These are phyloP conservation scores for Hypsopygia costalis DNA, from an alignment of 2,888 invertebrate genomes.

Conservation along the genomic window DNA sequence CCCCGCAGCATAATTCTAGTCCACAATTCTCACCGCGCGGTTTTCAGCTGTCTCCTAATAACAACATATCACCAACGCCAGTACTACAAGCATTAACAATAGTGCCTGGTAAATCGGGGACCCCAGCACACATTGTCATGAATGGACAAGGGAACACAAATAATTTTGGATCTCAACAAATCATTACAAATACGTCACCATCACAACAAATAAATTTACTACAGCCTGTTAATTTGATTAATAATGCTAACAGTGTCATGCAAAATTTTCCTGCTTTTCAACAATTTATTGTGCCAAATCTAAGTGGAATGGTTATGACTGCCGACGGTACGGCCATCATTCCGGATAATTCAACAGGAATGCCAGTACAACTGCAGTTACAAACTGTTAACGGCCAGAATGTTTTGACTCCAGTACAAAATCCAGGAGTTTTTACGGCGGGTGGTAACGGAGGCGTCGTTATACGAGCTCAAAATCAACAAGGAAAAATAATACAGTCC, in stretches of 20 bases:
- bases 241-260: conserved; percentile 84
- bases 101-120: conserved; percentile 87
- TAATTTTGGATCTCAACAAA: conserved; percentile 84
- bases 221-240: conserved; percentile 91
- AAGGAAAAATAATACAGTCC: conserved; percentile 85
- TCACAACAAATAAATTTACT: conserved; percentile 85
- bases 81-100: conserved; percentile 89
- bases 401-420: conserved; percentile 87
- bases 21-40: conserved; percentile 86
- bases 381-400: conserved; percentile 91
- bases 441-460: conserved; percentile 89
- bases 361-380: conserved; percentile 87
- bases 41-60: conserved; percentile 87
- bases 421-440: conserved; percentile 82
- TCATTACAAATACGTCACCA: conserved; percentile 82
- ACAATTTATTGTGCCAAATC: conserved; percentile 90
- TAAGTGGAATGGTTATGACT: conserved; percentile 91
- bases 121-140: conserved; percentile 88
- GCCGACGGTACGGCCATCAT: conserved; percentile 89
- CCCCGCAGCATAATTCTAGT: conserved; percentile 69
- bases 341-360: conserved; percentile 83
- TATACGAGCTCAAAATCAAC: conserved; percentile 86
- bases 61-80: conserved; percentile 83
- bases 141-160: conserved; percentile 84
- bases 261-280: conserved; percentile 90